Evolutionary conservation across 2,888 invertebrate genomes (phyloP), one percentile per base, ranked within the genome.

Genomic region (Rhamphomyia laevipes): DNA sequence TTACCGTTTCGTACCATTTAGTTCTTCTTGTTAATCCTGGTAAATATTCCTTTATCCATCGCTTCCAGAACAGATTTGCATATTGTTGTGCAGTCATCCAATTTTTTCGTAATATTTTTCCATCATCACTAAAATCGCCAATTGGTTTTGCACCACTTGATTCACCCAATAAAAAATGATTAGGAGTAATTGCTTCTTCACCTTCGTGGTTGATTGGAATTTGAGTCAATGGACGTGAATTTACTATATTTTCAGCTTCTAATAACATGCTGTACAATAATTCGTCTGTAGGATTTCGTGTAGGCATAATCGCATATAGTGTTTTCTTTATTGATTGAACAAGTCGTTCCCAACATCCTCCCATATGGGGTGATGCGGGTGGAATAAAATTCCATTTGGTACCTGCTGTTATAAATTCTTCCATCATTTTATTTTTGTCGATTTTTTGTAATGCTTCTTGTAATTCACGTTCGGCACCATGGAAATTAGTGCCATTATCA

Each of bases 141-240:
- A 51, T 37, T 13, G 52, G 54, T 49, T 53, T 54, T 47, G 48
- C 47, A 11, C 55, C 51, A 41, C 47, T 54, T 15, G 56, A 54
- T 23, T 50, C 51, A 13, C 54, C 52, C 43, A 55, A 35, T 30
- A 61, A 48, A 35, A 61, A 53, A 51, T 61, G 57, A 40, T 61
- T 61, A 5, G 58, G 58, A 12, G 61, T 59, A 33, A 60, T 41
- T 0, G 57, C 54, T 50, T 58, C 55, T 4, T 49, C 49, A 50
- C 55, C 41, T 46, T 50, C 42, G 51, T 53, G 23, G 2, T 48
- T 50, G 17, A 50, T 23, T 12, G 52, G 47, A 16, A 51, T 33
- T 31, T 52, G 49, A 2, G 50, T 49, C 15, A 52, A 17, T 23
- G 49, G 49, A 9, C 58, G 48, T 7, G 55, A 54, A 44, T 61